Conservation (phyloP, 2,797 vertebrate genomes). For the Australoheros facetus region DNA sequence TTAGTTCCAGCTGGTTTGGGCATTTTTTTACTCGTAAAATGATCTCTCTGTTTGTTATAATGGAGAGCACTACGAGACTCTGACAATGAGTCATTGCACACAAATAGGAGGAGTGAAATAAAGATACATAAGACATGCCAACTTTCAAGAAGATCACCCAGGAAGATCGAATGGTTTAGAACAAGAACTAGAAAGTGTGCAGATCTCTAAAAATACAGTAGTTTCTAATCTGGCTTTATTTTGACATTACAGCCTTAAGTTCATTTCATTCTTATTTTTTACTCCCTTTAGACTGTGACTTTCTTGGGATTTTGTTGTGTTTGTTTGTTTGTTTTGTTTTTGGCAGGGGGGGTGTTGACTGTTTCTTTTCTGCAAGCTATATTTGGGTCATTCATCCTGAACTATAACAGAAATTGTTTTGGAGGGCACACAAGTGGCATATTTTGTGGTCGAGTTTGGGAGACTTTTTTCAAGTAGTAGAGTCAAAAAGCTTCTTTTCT, state of each 20-base stretch:
- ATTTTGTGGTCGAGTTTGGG: neutral
- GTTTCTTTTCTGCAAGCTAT: neutral
- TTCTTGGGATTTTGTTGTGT: neutral
- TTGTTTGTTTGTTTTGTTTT: neutral
- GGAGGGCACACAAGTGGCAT: neutral
- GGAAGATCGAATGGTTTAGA: neutral
- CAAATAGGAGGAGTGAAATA: neutral
- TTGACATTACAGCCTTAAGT: neutral
- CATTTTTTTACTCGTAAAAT: neutral
- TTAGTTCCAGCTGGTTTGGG: slow-evolving; percentile 5
- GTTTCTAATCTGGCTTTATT: neutral
- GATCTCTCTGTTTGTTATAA: neutral
- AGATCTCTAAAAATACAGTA: too few relatives aligned
- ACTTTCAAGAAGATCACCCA: neutral
- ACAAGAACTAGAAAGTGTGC: neutral
- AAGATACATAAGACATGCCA: neutral
- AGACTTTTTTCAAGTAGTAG: neutral
- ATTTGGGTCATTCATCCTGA: neutral
- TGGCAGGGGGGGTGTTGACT: too few relatives aligned
- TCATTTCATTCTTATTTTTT: neutral
- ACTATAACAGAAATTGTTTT: neutral
- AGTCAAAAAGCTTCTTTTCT: neutral
- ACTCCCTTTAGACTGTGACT: fast-evolving
- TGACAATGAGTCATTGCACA: neutral
- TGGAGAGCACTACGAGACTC: neutral